Conservation (phyloP, 2,797 vertebrate genomes). For the Crax fasciolata region DNA sequence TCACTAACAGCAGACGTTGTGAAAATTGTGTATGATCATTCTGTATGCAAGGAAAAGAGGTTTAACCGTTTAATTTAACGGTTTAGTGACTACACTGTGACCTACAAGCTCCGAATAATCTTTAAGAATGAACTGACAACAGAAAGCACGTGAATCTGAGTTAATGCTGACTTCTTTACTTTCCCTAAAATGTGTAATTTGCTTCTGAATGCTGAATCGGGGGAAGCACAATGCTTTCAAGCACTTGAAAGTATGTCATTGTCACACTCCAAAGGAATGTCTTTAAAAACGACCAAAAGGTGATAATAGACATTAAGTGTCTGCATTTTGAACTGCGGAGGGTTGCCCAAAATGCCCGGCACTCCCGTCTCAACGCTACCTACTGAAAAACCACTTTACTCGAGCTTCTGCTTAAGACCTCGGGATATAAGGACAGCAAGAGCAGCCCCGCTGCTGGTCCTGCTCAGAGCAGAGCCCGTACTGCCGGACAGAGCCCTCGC, state of each 20-base stretch:
- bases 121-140: neutral
- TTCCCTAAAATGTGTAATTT: neutral
- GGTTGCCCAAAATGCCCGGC: neutral
- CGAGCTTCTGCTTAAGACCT: neutral
- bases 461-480: neutral
- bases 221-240: neutral
- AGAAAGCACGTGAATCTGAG: neutral
- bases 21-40: neutral
- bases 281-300: neutral
- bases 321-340: neutral
- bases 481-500: neutral
- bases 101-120: neutral
- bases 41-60: neutral
- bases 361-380: neutral
- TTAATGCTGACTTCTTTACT: neutral
- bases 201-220: neutral
- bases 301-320: neutral
- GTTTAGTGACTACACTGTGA: neutral
- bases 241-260: neutral
- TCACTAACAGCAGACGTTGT: neutral
- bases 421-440: neutral
- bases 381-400: neutral
- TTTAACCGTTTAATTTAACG: neutral
- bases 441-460: neutral
- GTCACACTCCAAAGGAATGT: neutral